phyloP scores from a whole-genome alignment of 2,113 vertebrate genomes.

The Ardeotis arabs region DNA sequence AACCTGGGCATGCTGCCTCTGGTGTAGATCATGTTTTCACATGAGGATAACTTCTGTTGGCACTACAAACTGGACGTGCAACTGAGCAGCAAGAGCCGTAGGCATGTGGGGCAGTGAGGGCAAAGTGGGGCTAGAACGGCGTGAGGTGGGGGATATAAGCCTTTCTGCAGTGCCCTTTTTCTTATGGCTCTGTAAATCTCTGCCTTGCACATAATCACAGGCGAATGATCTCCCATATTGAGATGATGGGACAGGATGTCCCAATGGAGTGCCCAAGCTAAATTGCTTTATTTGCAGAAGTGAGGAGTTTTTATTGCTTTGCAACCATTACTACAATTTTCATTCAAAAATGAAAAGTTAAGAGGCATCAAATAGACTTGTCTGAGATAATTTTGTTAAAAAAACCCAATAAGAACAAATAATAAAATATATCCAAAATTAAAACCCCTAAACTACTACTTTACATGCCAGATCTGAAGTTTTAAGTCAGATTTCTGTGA shows the following conservation, averaged over 20 bases:
- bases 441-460: background rate
- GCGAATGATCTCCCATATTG: background rate
- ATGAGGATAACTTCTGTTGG: background rate
- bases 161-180: background rate
- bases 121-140: background rate
- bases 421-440: background rate
- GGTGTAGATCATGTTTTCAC: rapidly evolving
- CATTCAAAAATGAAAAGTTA: background rate
- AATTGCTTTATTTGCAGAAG: background rate
- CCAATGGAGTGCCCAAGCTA: background rate
- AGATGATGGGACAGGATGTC: background rate
- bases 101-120: background rate
- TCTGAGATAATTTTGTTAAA: background rate
- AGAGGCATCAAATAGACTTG: background rate
- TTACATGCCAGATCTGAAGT: background rate
- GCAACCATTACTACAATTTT: background rate
- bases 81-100: background rate
- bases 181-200: background rate
- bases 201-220: background rate
- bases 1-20: background rate
- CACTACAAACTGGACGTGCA: rapidly evolving
- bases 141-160: background rate
- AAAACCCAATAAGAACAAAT: background rate
- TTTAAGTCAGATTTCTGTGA: background rate
- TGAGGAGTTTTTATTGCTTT: background rate